A percentile compares a stretch with the other conserved stretches of the same genome.
These are phyloP conservation scores for Ceriagrion tenellum DNA, from an alignment of 2,888 invertebrate genomes.

Conservation along the genomic window DNA sequence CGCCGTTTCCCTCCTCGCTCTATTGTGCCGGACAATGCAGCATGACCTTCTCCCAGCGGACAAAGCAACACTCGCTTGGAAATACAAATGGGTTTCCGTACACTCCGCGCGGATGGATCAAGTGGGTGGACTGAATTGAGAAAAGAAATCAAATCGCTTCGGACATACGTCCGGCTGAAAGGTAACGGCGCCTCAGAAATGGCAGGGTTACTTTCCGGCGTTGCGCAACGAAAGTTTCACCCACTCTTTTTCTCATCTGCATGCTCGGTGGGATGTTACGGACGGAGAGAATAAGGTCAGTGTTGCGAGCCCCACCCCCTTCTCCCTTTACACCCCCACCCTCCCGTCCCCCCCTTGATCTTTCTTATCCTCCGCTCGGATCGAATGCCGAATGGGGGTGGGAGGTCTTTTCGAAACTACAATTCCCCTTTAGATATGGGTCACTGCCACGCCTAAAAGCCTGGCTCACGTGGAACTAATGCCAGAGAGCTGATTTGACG, in stretches of 20 bases:
- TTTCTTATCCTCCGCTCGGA: slow-evolving; percentile 2
- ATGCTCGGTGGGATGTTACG: slow-evolving; percentile 32
- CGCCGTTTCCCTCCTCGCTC: neutral
- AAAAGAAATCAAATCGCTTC: neutral
- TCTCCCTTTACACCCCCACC: neutral
- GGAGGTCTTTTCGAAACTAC: slow-evolving; percentile 46
- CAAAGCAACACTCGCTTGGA: neutral
- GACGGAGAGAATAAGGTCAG: slow-evolving; percentile 43
- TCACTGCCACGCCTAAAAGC: slow-evolving; percentile 52
- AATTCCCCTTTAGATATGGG: slow-evolving; percentile 44
- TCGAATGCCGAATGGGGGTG: neutral
- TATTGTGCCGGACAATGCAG: neutral
- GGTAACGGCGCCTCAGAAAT: neutral
- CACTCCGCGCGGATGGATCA: neutral
- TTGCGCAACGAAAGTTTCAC: slow-evolving; percentile 57
- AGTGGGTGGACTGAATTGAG: neutral
- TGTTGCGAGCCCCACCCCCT: slow-evolving; percentile 18
- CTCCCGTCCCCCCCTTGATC: neutral
- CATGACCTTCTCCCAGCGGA: neutral
- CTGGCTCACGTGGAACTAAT: neutral
- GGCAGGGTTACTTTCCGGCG: slow-evolving; percentile 2
- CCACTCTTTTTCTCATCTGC: neutral
- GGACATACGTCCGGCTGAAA: neutral
- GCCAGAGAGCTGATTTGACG: neutral
- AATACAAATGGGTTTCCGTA: neutral